Conservation (phyloP, 2,113 vertebrate species). For the Saccopteryx bilineata region DNA sequence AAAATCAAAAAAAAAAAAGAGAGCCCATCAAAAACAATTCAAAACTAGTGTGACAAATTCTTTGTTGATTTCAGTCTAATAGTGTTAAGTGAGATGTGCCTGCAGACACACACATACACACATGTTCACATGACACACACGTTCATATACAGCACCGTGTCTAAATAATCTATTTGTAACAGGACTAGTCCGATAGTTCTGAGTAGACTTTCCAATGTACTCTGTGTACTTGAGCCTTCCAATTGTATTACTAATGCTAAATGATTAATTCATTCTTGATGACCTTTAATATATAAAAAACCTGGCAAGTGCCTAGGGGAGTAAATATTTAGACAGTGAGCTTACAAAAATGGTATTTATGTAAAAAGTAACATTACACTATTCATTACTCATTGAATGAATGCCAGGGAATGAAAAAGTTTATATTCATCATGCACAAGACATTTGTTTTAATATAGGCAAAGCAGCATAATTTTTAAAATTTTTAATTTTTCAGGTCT, state of each 20-base stretch:
- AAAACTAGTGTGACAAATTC: neutral
- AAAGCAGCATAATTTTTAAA: conserved; percentile 15
- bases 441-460: conserved; percentile 44
- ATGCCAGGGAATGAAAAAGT: conserved; percentile 2
- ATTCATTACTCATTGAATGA: conserved; percentile 66
- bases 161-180: neutral
- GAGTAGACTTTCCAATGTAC: neutral
- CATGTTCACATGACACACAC: neutral
- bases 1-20: no score
- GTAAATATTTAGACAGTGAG: conserved; percentile 78
- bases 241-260: conserved; percentile 71
- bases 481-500: conserved; percentile 1
- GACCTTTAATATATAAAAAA: conserved; percentile 67
- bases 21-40: neutral
- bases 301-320: conserved; percentile 56
- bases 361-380: conserved; percentile 68
- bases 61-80: neutral
- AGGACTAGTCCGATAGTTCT: neutral
- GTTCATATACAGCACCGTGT: neutral
- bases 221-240: conserved; percentile 30
- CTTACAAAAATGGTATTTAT: conserved; percentile 74
- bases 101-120: neutral
- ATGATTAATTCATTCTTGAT: conserved; percentile 74
- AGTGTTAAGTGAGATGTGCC: neutral
- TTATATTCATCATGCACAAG: conserved; percentile 54